These are phyloP conservation scores for Oxytorus armatus DNA, from an alignment of 2,888 invertebrate species.

Conservation along the genomic window DNA sequence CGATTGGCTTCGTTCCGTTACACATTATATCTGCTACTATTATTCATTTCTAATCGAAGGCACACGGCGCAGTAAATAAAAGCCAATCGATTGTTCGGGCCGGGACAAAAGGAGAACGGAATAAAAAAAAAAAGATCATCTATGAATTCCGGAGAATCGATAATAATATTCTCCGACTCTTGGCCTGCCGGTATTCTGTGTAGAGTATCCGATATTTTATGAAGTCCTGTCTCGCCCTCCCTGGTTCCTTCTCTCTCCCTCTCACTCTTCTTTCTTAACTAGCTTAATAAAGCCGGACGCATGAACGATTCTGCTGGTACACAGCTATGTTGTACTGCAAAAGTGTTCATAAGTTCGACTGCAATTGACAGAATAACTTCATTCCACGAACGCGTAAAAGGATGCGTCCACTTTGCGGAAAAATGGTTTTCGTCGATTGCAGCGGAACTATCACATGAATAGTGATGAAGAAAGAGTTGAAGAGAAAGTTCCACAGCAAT, in stretches of 20 bases:
- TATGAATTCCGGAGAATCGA: conserved; percentile 29
- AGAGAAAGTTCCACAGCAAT: too few relatives aligned
- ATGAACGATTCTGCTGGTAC: too few relatives aligned
- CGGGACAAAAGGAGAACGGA: not conserved
- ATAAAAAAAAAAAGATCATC: conserved; percentile 44
- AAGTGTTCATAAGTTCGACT: too few relatives aligned
- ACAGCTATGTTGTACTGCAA: too few relatives aligned
- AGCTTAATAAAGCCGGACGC: not conserved
- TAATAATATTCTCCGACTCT: conserved; percentile 17
- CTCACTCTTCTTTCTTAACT: not conserved
- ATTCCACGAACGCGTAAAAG: too few relatives aligned
- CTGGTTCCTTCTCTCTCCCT: not conserved
- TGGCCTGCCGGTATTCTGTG: not conserved
- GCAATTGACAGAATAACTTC: too few relatives aligned
- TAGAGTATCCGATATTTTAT: conserved; percentile 18
- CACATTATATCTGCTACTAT: not conserved
- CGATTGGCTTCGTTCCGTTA: conserved; percentile 28
- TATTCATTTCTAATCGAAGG: conserved; percentile 21
- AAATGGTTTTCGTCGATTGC: too few relatives aligned
- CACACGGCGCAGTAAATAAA: conserved; percentile 45
- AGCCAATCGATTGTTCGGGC: conserved; percentile 26
- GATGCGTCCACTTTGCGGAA: too few relatives aligned
- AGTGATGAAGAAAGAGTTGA: too few relatives aligned
- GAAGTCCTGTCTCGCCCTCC: not conserved
- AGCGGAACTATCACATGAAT: too few relatives aligned